Evolutionary conservation across 2,113 vertebrate genomes (phyloP), one percentile per base, ranked within the genome.

Genomic region (Dendropsophus ebraccatus): DNA sequence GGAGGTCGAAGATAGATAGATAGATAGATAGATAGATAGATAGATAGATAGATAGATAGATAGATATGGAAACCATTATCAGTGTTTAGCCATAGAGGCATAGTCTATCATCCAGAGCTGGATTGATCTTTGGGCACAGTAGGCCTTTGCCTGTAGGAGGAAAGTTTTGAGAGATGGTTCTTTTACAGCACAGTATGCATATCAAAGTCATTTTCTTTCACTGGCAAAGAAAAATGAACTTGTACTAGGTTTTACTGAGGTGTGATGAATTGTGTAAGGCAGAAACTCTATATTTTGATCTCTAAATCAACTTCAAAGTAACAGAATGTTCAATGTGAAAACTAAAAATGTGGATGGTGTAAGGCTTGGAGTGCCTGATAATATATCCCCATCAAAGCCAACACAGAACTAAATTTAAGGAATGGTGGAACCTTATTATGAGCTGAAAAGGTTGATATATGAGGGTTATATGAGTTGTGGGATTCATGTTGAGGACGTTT

Each of bases 301-400:
- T 69, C 65, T 69, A 69, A 69, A 69, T 69, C 65, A 69, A 69
- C 65, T 69, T 69, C 65, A 69, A 69, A 35, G 65, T 69, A 32
- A 35, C 30, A 69, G 30, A 69, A 69, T 35, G 30, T 30, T 30
- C 28, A 65, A 32, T 65, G 62, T 30, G 62, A 65, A 65, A 65
- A 65, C 62, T 65, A 65, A 32, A 65, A 14, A 65, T 32, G 28
- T 69, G 28, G 65, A 32, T 35, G 30, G 65, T 69, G 30, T 35
- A 17, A 35, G 30, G 65, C 65, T 35, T 69, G 30, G 65, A 35
- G 30, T 69, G 65, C 65, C 30, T 19, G 65, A 17, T 35, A 69
- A 69, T 69, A 35, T 21, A 69, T 69, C 65, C 16, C 30, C 65
- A 69, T 69, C 13, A 35, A 69, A 69, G 65, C 16, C 30, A 69